A percentile compares a stretch with the other conserved stretches of the same genome.
Evolutionary conservation across 2,113 vertebrate genomes (phyloP).

Genomic region (Prinia subflava): DNA sequence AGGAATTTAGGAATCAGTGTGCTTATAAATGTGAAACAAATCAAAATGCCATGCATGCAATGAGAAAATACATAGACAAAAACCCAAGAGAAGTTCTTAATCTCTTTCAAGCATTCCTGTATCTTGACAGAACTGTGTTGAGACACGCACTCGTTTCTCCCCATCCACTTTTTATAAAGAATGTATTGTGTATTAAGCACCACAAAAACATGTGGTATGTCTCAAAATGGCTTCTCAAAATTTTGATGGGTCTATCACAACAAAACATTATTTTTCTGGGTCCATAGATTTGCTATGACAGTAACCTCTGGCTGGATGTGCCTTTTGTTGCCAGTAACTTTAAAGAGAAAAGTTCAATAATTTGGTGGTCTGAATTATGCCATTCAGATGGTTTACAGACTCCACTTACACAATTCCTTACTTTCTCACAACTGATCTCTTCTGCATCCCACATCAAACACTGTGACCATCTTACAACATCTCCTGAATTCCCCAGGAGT

Average conservation of each 20-base stretch:
- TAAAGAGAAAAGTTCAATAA: not conserved
- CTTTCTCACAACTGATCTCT: not conserved
- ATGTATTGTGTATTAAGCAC: not conserved
- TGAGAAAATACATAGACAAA: not conserved
- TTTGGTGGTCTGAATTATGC: not conserved
- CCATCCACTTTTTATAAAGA: not conserved
- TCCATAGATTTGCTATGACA: not conserved
- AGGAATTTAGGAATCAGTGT: not conserved
- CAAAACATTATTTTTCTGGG: not conserved
- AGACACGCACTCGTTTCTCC: not conserved
- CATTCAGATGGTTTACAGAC: not conserved
- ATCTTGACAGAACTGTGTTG: not conserved
- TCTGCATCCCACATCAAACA: not conserved
- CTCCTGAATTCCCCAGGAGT: not conserved
- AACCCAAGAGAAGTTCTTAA: not conserved
- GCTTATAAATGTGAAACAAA: not conserved
- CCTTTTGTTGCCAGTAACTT: not conserved
- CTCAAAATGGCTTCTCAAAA: not conserved
- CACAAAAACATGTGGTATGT: not conserved
- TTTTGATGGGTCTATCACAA: not conserved
- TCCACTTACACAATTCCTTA: not conserved
- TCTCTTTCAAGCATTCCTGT: not conserved
- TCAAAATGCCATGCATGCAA: not conserved
- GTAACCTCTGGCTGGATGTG: not conserved
- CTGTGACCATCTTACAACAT: not conserved